These are phyloP conservation scores for Aplysina aerophoba DNA, from an alignment of 37 sponge, comb jelly and placozoan genomes.

Conservation along the genomic window DNA sequence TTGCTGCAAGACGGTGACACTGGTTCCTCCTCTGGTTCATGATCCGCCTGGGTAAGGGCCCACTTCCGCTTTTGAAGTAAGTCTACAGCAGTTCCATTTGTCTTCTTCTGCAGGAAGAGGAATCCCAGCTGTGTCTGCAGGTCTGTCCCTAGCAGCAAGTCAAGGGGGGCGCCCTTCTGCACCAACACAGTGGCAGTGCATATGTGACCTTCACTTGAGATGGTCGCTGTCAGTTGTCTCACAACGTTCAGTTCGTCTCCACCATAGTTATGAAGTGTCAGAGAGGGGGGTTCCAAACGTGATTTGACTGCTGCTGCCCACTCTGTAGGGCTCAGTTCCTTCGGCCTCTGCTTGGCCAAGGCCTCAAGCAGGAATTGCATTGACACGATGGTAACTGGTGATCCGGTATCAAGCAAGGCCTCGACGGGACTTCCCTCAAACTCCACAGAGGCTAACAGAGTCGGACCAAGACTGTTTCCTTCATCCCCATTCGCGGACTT, in stretches of 20 bases:
- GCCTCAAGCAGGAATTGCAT: constrained; percentile 13
- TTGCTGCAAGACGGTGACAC: too few species aligned
- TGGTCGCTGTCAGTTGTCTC: background rate
- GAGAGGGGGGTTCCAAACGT: too few species aligned
- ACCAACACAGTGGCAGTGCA: constrained; percentile 1
- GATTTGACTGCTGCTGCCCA: constrained; percentile 14
- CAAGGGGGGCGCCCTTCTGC: constrained; percentile 26
- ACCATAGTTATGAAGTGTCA: too few species aligned
- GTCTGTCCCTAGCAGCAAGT: constrained; percentile 28
- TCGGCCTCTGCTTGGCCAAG: background rate
- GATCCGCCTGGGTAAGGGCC: too few species aligned
- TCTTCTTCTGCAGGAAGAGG: background rate
- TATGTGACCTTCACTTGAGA: background rate
- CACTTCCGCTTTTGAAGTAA: background rate
- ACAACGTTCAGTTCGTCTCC: too few species aligned
- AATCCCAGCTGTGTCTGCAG: constrained; percentile 10
- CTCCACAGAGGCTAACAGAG: background rate
- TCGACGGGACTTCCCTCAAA: too few species aligned
- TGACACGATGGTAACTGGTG: constrained; percentile 54
- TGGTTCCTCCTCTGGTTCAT: too few species aligned
- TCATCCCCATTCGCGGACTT: background rate
- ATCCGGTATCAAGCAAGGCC: constrained; percentile 62
- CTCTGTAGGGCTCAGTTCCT: background rate
- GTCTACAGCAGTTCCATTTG: background rate
- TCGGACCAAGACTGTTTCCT: constrained; percentile 35